These are phyloP conservation scores for Ahaetulla prasina DNA, from an alignment of 2,113 vertebrate species.

Conservation along the genomic window DNA sequence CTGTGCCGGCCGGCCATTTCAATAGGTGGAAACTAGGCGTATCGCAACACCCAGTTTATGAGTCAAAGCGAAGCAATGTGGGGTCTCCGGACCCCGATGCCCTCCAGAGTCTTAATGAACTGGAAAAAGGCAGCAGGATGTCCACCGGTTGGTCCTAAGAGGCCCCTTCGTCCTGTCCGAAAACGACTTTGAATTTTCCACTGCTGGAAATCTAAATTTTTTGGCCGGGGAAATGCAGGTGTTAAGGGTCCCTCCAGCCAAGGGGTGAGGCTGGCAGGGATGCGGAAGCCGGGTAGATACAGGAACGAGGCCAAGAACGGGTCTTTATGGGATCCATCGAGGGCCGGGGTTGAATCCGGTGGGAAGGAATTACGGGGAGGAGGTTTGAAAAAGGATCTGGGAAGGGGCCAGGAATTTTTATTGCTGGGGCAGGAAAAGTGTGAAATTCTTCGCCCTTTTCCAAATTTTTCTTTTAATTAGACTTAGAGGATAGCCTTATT, in stretches of 20 bases:
- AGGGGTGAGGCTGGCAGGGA: not conserved
- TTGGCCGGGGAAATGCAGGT: not conserved
- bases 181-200: conserved; percentile 4
- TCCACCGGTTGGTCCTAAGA: not conserved
- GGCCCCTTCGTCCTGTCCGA: not conserved
- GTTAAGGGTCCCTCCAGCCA: not conserved
- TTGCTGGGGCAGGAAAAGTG: not conserved
- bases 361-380: not conserved
- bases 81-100: not conserved
- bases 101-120: not conserved
- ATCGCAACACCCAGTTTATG: not conserved
- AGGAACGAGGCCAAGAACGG: not conserved
- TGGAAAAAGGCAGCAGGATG: not conserved
- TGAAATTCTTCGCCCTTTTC: not conserved
- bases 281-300: not conserved
- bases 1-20: conserved; percentile 5
- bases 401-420: not conserved
- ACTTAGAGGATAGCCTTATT: not conserved
- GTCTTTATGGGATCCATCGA: not conserved
- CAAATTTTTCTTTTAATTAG: not conserved
- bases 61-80: conserved; percentile 16
- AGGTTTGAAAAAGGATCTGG: not conserved
- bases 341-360: not conserved
- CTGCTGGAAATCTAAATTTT: not conserved
- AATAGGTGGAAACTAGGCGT: conserved; percentile 33